A percentile compares a stretch with the other conserved stretches of the same genome.
These are phyloP conservation scores for Kryptopterus vitreolus DNA, from an alignment of 2,797 vertebrate genomes.

Conservation along the genomic window DNA sequence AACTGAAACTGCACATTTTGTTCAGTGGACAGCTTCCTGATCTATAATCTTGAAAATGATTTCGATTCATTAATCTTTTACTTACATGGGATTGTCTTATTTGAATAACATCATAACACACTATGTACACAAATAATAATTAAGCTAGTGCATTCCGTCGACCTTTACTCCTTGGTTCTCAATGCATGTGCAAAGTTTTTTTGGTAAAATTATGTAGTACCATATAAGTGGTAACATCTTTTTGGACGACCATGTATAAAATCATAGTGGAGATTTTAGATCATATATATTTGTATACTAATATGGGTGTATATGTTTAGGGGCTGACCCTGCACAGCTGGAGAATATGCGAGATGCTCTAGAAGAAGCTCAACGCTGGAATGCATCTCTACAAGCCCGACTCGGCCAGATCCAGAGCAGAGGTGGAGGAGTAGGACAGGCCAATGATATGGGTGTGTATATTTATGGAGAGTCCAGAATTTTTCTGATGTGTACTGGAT, in stretches of 20 bases:
- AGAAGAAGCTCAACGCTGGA: conserved; percentile 81
- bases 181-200: too few relatives aligned
- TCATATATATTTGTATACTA: conserved; percentile 20
- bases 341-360: conserved; percentile 76
- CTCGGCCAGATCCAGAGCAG: conserved; percentile 78
- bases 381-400: conserved; percentile 76
- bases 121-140: too few relatives aligned
- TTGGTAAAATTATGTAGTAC: too few relatives aligned
- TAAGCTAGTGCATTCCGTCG: too few relatives aligned
- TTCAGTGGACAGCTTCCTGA: too few relatives aligned
- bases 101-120: too few relatives aligned
- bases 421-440: conserved; percentile 76
- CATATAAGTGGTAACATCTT: too few relatives aligned
- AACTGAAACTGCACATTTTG: not conserved
- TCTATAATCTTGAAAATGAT: too few relatives aligned
- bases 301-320: conserved; percentile 33
- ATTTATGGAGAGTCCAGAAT: not conserved
- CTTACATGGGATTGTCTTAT: too few relatives aligned
- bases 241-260: too few relatives aligned
- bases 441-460: conserved; percentile 68
- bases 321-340: conserved; percentile 63
- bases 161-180: too few relatives aligned
- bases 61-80: too few relatives aligned
- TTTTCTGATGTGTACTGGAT: not conserved
- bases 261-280: not conserved